Base-by-base conservation (phyloP, 2,888 invertebrate species). In the Zaprionus obscuricornis region DNA sequence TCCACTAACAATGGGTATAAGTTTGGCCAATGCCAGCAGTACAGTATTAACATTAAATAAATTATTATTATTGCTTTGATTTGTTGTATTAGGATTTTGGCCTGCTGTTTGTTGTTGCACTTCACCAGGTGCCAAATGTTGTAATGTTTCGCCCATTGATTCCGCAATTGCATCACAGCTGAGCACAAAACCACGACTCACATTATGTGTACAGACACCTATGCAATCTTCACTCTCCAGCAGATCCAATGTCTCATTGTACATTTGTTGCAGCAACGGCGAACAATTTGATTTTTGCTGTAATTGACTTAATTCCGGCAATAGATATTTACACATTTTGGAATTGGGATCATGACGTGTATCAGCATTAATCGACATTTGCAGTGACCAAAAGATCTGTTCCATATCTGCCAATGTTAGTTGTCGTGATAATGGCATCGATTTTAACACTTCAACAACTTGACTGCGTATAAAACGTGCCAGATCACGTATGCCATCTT, bases 191-290 rank as follows among this genome's bases (percentile, higher is more conserved):
- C 96, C 96, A 55, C 94, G 92, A 77, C 95, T 94, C 3, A 97
- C 92, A 76, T 95, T 94, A 20, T 94, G 94, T 70, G 93, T 93
- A 34, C 95, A 92, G 27, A 98, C 92, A 18, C 93, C 92, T 56
- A 93, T 93, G 10, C 96, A 94, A 91, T 98, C 98, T 66, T 95
- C 94, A 88, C 95, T 96, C 84, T 96, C 96, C 42, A 97, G 89
- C 57, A 98, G 91, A 89, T 98, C 97, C 83, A 94, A 91, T 1
- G 97, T 97, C 89, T 97, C 97, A 74, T 92, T 92, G 5, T 94
- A 92, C 88, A 96, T 92, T 71, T 93, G 93, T 33, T 92, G 91
- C 37, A 94, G 90, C 46, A 91, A 88, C 4, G 91, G 91, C 54
- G 91, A 91, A 54, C 62, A 69, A 13, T 66, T 51, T 7, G 88